Conservation (phyloP, 2,888 invertebrate species). For the Drosophila mettleri region DNA sequence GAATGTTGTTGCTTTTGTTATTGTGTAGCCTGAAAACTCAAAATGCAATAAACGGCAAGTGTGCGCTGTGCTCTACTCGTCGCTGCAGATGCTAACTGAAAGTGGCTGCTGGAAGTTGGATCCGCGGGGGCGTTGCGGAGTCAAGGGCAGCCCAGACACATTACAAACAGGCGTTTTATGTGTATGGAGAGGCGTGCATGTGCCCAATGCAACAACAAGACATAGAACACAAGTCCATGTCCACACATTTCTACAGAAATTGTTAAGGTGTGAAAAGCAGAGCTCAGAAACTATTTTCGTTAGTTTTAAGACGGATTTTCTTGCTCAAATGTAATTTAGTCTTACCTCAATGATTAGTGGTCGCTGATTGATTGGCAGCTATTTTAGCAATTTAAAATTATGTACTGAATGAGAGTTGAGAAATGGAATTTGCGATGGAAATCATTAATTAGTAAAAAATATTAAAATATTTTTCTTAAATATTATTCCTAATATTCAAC, state of each 20-base stretch:
- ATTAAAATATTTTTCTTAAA: no score
- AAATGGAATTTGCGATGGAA: background rate
- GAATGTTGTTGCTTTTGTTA: constrained; percentile 19
- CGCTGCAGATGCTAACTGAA: constrained; percentile 56
- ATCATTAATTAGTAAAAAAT: background rate
- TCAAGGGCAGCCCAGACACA: constrained; percentile 61
- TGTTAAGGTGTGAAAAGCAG: constrained; percentile 38
- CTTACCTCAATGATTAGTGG: background rate
- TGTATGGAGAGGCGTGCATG: constrained; percentile 50
- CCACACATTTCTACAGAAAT: constrained; percentile 14
- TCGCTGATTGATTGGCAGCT: background rate
- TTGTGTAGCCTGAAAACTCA: constrained; percentile 54
- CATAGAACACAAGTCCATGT: constrained; percentile 18
- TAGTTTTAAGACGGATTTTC: constrained; percentile 13
- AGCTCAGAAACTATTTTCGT: constrained; percentile 5
- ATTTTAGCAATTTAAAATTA: background rate
- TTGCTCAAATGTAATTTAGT: constrained; percentile 1
- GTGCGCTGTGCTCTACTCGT: constrained; percentile 48
- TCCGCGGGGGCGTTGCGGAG: background rate
- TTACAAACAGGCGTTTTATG: constrained; percentile 71
- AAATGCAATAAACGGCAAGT: constrained; percentile 81
- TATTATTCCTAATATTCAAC: no score
- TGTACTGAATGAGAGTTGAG: background rate
- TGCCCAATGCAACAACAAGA: constrained; percentile 34
- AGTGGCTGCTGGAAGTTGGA: constrained; percentile 33